Conservation (phyloP, 2,888 invertebrate species). For the Agrypnus murinus region DNA sequence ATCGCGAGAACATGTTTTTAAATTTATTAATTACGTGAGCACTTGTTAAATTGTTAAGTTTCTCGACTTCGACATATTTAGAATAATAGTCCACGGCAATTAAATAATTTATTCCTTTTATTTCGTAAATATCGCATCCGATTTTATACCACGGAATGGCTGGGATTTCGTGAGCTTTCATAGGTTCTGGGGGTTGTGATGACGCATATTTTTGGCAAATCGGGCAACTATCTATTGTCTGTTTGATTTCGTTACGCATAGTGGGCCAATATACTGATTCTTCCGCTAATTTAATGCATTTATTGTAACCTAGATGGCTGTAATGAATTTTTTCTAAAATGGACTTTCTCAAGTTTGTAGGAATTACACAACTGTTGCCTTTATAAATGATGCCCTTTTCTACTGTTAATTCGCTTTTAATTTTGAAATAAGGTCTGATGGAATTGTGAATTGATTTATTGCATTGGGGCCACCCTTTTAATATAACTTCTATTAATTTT, state of each 20-base stretch:
- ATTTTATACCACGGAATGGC: constrained; percentile 20
- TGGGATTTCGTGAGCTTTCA: constrained; percentile 10
- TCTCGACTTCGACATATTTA: constrained; percentile 31
- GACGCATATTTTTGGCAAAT: constrained; percentile 35
- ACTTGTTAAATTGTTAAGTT: constrained; percentile 11
- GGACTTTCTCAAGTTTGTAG: constrained; percentile 13
- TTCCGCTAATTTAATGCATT: constrained; percentile 55
- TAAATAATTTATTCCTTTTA: constrained; percentile 17
- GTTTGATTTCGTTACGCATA: constrained; percentile 53
- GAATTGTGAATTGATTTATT: neutral
- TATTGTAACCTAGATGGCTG: constrained; percentile 58
- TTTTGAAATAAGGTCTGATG: constrained; percentile 1
- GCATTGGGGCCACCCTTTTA: neutral
- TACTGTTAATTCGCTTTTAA: constrained; percentile 13
- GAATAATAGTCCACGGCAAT: constrained; percentile 24
- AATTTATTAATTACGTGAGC: constrained; percentile 23
- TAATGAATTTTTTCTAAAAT: constrained; percentile 54
- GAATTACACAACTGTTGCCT: constrained; percentile 20
- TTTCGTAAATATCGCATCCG: neutral
- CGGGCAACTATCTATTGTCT: constrained; percentile 50
- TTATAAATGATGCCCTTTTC: constrained; percentile 27
- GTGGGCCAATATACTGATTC: constrained; percentile 57
- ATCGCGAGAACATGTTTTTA: constrained; percentile 30
- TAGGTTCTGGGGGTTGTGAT: neutral
- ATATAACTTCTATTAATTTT: neutral